These are phyloP conservation scores for Pristiophorus japonicus DNA, from an alignment of 2,113 vertebrate genomes.

Conservation along the genomic window DNA sequence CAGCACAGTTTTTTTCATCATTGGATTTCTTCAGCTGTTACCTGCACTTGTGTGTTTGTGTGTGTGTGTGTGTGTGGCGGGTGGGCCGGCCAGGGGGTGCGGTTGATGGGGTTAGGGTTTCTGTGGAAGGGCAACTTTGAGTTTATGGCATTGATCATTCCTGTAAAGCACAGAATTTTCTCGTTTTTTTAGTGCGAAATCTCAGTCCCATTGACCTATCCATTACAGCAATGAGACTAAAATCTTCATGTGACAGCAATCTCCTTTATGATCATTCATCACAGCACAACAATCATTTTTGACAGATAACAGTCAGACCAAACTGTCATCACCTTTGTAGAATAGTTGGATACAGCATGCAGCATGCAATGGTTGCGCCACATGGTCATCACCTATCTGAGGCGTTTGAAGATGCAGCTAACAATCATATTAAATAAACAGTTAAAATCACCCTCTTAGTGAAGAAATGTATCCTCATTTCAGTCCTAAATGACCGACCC, in stretches of 20 bases:
- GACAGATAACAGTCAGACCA: not conserved
- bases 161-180: not conserved
- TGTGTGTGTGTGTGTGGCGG: not conserved
- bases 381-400: not conserved
- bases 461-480: too few species aligned
- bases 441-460: too few species aligned
- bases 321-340: not conserved
- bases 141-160: not conserved
- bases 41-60: not conserved
- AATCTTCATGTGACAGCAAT: not conserved
- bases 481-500: too few species aligned
- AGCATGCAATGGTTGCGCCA: not conserved
- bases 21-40: not conserved
- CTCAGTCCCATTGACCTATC: not conserved
- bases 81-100: too few species aligned
- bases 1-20: not conserved
- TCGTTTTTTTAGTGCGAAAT: not conserved
- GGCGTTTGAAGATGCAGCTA: not conserved
- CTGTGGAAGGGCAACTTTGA: not conserved
- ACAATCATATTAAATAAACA: not conserved
- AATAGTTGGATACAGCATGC: not conserved
- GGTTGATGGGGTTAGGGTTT: not conserved
- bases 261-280: slow-evolving; percentile 22
- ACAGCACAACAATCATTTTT: not conserved
- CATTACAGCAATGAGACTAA: not conserved